phyloP scores from a whole-genome alignment of 1,140 invertebrate species.

The Pseudomyrmex pallidus region DNA sequence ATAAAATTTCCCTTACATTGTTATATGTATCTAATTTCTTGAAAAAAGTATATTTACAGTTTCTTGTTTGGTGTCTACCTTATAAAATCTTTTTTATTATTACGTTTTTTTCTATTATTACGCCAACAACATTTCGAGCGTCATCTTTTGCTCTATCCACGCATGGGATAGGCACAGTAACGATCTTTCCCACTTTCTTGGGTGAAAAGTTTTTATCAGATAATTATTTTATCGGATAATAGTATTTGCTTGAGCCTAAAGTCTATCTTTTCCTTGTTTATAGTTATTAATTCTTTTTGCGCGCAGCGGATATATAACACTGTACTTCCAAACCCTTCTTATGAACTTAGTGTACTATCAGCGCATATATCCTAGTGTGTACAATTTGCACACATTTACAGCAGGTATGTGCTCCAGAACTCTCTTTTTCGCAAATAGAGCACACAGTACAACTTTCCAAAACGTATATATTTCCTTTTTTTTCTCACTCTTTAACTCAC shows the following conservation, averaged over 20 bases:
- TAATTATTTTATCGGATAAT: not conserved
- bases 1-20: constrained; percentile 8
- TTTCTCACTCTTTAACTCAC: too few relatives aligned
- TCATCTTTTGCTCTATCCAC: not conserved
- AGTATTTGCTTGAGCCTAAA: not conserved
- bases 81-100: not conserved
- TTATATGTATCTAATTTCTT: constrained; percentile 10
- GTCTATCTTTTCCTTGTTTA: not conserved
- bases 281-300: constrained; percentile 1
- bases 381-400: not conserved
- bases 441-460: not conserved
- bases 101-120: not conserved
- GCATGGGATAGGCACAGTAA: not conserved
- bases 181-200: not conserved
- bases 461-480: too few relatives aligned
- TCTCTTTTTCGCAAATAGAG: not conserved
- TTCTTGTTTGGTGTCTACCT: not conserved
- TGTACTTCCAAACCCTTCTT: not conserved
- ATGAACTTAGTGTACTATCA: constrained; percentile 2
- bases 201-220: not conserved
- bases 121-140: not conserved
- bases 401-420: not conserved
- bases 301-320: not conserved
- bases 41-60: constrained; percentile 9
- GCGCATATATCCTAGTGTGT: not conserved